phyloP scores from a whole-genome alignment of 2,113 vertebrate genomes.

The Pachypanchax playfairii region DNA sequence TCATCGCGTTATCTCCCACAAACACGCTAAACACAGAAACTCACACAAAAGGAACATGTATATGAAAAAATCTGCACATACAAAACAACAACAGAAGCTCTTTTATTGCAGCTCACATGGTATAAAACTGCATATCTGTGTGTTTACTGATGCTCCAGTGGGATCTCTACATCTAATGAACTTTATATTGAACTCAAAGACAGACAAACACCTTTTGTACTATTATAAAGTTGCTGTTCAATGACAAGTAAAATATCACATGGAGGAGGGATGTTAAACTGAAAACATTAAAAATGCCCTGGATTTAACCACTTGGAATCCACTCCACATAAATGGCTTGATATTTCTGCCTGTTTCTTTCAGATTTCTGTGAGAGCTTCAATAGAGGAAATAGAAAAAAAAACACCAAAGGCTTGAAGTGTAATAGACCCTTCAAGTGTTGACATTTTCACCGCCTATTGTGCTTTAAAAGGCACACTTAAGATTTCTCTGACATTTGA shows the following conservation, averaged over 20 bases:
- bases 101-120: slow-evolving; percentile 1
- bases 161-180: slow-evolving; percentile 53
- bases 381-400: slow-evolving; percentile 50
- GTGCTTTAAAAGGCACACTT: slow-evolving; percentile 77
- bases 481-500: slow-evolving; percentile 76
- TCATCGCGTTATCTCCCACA: slow-evolving; percentile 64
- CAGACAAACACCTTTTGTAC: slow-evolving; percentile 14
- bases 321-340: slow-evolving; percentile 58
- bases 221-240: not conserved
- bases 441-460: slow-evolving; percentile 78
- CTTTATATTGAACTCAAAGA: slow-evolving; percentile 38
- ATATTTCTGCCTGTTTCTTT: slow-evolving; percentile 58
- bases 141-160: slow-evolving; percentile 8
- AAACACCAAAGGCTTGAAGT: slow-evolving; percentile 61
- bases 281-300: slow-evolving; percentile 23
- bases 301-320: slow-evolving; percentile 41
- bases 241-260: too few relatives aligned
- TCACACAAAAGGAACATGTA: slow-evolving; percentile 47
- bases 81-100: slow-evolving; percentile 35
- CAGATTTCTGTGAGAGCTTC: slow-evolving; percentile 57
- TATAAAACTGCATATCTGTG: not conserved
- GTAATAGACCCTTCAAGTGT: slow-evolving; percentile 74
- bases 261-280: slow-evolving; percentile 1
- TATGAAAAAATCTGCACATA: slow-evolving; percentile 27
- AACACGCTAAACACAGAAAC: slow-evolving; percentile 66